Conservation (phyloP, 2,113 vertebrate genomes). For the Microcebus tavaratra region DNA sequence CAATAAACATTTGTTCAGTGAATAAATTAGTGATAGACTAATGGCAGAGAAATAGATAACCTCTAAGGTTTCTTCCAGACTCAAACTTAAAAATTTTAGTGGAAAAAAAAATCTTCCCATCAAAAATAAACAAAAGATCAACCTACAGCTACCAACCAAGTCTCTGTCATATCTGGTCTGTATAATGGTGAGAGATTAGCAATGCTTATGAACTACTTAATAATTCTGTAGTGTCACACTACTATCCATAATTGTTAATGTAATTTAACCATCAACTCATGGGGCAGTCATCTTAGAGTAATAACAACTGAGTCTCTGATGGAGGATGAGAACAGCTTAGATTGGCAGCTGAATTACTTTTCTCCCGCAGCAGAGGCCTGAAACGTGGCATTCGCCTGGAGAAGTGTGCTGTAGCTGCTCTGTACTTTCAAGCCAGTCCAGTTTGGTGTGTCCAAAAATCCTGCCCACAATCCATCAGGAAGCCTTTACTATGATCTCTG, state of each 20-base stretch:
- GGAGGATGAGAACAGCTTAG: neutral
- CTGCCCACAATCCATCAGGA: neutral
- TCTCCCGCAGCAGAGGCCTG: neutral
- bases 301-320: neutral
- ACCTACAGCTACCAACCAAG: neutral
- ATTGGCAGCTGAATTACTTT: neutral
- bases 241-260: neutral
- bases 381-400: too few relatives aligned
- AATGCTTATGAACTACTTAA: neutral
- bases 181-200: neutral
- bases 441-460: neutral
- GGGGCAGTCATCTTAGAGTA: neutral
- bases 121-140: neutral
- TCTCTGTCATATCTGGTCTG: neutral
- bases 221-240: neutral
- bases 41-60: neutral
- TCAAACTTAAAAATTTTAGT: neutral
- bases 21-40: neutral
- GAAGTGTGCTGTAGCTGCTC: neutral
- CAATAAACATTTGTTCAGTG: neutral
- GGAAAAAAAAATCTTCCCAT: neutral
- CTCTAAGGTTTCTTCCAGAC: neutral
- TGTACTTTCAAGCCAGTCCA: neutral
- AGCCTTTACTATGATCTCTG: neutral
- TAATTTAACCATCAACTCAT: neutral